Evolutionary conservation across 2,888 invertebrate species (phyloP).

Genomic region (Eupithecia exiguata): DNA sequence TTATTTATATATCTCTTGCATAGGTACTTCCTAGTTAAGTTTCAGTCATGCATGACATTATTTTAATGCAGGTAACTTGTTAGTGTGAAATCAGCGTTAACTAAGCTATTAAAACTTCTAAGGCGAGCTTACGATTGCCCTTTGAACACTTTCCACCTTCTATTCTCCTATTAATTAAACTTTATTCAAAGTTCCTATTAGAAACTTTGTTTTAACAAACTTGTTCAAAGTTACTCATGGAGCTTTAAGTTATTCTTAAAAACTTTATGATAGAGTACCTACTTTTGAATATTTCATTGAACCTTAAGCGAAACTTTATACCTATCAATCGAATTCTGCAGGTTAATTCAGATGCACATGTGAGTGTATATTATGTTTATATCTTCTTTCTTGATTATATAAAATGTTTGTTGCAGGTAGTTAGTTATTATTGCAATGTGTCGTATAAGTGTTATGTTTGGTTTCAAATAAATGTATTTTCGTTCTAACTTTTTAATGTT

Average conservation of each 20-base stretch:
- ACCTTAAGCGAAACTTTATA: neutral
- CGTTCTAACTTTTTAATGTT: too few species aligned
- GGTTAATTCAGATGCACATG: too few species aligned
- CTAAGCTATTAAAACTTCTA: constrained; percentile 4
- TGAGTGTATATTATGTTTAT: too few species aligned
- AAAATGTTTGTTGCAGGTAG: too few species aligned
- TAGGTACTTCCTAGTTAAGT: neutral
- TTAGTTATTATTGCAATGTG: too few species aligned
- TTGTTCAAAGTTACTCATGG: neutral
- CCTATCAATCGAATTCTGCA: too few species aligned
- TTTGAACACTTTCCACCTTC: neutral
- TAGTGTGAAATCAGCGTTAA: neutral
- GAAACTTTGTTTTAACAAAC: neutral
- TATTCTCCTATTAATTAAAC: neutral
- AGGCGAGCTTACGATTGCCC: neutral
- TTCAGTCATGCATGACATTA: neutral
- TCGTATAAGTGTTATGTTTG: too few species aligned
- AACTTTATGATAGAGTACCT: neutral
- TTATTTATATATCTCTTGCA: too few species aligned
- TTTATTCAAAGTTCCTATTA: constrained; percentile 8
- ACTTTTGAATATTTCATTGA: neutral
- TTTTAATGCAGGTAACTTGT: neutral
- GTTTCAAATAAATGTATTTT: too few species aligned
- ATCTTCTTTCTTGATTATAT: too few species aligned
- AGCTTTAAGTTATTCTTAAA: neutral